phyloP scores from a whole-genome alignment of 2,888 invertebrate genomes.

The Drosophila conformis region DNA sequence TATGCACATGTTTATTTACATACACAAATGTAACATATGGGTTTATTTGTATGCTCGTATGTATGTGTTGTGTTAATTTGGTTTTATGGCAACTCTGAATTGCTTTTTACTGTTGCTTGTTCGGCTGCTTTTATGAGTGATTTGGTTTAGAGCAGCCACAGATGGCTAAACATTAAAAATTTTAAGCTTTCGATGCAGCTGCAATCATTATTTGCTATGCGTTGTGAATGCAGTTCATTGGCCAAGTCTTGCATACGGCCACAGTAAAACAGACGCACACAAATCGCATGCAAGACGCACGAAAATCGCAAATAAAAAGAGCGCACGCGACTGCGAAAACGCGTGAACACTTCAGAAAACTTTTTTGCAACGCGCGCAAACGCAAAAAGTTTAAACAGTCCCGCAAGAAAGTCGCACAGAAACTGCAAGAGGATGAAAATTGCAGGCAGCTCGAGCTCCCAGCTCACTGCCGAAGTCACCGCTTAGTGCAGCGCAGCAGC shows the following conservation, averaged over 20 bases:
- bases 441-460: constrained; percentile 72
- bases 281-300: constrained; percentile 59
- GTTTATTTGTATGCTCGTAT: constrained; percentile 2
- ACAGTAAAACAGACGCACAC: constrained; percentile 23
- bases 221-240: constrained; percentile 40
- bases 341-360: constrained; percentile 49
- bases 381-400: constrained; percentile 83
- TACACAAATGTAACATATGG: constrained; percentile 21
- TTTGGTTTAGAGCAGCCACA: constrained; percentile 63
- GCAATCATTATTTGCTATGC: constrained; percentile 47
- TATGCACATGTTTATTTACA: constrained; percentile 44
- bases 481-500: constrained; percentile 46
- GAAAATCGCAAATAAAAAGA: constrained; percentile 62
- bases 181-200: constrained; percentile 51
- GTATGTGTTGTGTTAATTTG: constrained; percentile 65
- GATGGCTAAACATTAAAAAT: constrained; percentile 53
- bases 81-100: constrained; percentile 74
- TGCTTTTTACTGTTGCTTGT: constrained; percentile 71
- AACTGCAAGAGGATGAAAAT: constrained; percentile 85
- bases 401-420: constrained; percentile 85
- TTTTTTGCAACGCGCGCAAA: constrained; percentile 77
- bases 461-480: constrained; percentile 50
- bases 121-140: constrained; percentile 63
- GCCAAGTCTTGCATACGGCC: constrained; percentile 38
- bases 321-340: constrained; percentile 68